Base-by-base conservation (phyloP, 1,140 invertebrate genomes). In the Cotesia glomerata region DNA sequence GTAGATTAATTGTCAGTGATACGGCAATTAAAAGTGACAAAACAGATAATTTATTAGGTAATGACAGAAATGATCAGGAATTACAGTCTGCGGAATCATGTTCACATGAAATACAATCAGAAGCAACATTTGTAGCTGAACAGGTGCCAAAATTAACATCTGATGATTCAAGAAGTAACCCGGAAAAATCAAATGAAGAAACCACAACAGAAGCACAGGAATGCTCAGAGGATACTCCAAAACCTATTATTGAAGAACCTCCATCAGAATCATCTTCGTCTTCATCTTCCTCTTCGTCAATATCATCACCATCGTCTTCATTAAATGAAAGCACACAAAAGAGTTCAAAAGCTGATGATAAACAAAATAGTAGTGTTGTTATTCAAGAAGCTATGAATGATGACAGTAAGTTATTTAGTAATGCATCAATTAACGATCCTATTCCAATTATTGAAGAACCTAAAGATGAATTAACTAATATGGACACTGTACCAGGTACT, bases 401-500 rank as follows among this genome's bases (percentile, higher is more conserved):
- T 16, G 80, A 82, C 16, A 75, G 81, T 3, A 45, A 73, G 5
- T 73, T 34, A 74, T 39, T 76, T 35, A 67, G 72, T 5, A 80
- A 79, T 18, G 77, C 77, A 14, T 66, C 81, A 36, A 70, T 83
- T 36, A 77, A 81, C 2, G 84, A 86, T 61, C 77, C 85, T 7
- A 80, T 82, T 72, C 80, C 79, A 8, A 80, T 82, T 5, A 52
- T 85, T 4, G 84, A 87, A 52, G 82, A 86, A 64, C 80, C 85
- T 8, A 85, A 82, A 75, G 84, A 86, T 14, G 13, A 39, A 0
- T 77, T 79, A 36, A 3, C 68, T 32, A 32, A 9, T 32, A 35
- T 49, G n/a, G 52, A 32, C 14, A 32, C 18, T 26, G 45, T 0
- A 39, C 45, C 65, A 67, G 11, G 34, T 35, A 54, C 14, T 32